Evolutionary conservation across 2,113 vertebrate species (phyloP).

Genomic region (Xiphias gladius): DNA sequence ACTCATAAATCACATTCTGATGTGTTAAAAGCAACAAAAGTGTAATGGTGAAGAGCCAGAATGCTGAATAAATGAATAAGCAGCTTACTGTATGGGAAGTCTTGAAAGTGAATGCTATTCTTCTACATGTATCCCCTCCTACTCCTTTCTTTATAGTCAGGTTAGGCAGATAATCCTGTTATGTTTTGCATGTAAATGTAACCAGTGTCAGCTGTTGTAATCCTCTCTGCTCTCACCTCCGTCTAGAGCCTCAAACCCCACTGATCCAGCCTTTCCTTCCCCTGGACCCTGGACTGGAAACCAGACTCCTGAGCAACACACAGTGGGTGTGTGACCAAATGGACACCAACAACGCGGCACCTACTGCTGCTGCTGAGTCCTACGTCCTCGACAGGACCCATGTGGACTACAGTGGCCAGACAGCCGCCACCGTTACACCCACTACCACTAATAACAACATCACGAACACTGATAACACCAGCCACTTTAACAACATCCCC

Average conservation of each 20-base stretch:
- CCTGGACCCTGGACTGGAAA: conserved; percentile 60
- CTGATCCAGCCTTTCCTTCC: conserved; percentile 62
- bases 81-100: conserved; percentile 48
- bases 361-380: background rate
- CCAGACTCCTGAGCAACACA: conserved; percentile 49
- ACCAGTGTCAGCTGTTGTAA: conserved; percentile 28
- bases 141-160: conserved; percentile 40
- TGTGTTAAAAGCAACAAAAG: conserved; percentile 49
- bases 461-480: background rate
- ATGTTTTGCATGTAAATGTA: conserved; percentile 46
- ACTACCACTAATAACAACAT: background rate
- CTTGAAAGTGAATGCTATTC: conserved; percentile 39
- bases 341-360: background rate
- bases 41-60: conserved; percentile 29
- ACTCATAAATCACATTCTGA: conserved; percentile 53
- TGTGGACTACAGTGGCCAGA: conserved; percentile 28
- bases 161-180: conserved; percentile 53
- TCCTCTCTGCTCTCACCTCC: conserved; percentile 28
- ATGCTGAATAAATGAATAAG: conserved; percentile 47
- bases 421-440: background rate
- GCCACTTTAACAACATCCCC: conserved; percentile 57
- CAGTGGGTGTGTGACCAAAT: conserved; percentile 40
- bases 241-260: conserved; percentile 58
- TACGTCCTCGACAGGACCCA: conserved; percentile 33
- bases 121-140: conserved; percentile 31